Percentiles rank a stretch among this genome's conserved stretches.
These are phyloP conservation scores for Cephus runcator DNA, from an alignment of 2,888 invertebrate species.

Conservation along the genomic window DNA sequence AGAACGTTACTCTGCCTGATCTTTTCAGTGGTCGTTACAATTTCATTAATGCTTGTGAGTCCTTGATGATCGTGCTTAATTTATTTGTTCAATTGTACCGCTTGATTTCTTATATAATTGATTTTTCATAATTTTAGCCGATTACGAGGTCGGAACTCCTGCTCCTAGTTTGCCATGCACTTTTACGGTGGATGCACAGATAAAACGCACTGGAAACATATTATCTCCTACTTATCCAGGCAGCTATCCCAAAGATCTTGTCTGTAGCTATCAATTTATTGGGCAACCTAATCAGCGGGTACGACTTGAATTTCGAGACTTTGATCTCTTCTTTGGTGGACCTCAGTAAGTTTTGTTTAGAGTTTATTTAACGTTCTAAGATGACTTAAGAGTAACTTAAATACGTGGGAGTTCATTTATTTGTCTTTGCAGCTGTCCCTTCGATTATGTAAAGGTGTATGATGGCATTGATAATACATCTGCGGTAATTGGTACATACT, in stretches of 20 bases:
- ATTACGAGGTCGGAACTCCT: constrained; percentile 92
- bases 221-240: constrained; percentile 99
- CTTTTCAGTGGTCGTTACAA: constrained; percentile 90
- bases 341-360: constrained; percentile 85
- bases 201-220: constrained; percentile 83
- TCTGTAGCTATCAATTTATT: constrained; percentile 92
- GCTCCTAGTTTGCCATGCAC: constrained; percentile 89
- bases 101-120: background rate
- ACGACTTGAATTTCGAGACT: constrained; percentile 95
- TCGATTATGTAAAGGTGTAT: constrained; percentile 97
- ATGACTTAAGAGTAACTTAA: background rate
- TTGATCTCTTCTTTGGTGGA: constrained; percentile 98
- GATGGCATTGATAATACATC: constrained; percentile 92
- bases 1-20: constrained; percentile 80
- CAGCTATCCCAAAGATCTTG: constrained; percentile 96
- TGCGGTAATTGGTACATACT: constrained; percentile 95
- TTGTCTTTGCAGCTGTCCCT: constrained; percentile 85
- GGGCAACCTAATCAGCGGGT: constrained; percentile 92
- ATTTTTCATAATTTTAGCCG: constrained; percentile 72
- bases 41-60: constrained; percentile 95
- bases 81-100: background rate
- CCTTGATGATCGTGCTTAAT: constrained; percentile 12
- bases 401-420: background rate
- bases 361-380: background rate
- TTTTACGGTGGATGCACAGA: constrained; percentile 82